These are phyloP conservation scores for Cylindroiulus punctatus DNA, from an alignment of 2,888 invertebrate species.

Conservation along the genomic window DNA sequence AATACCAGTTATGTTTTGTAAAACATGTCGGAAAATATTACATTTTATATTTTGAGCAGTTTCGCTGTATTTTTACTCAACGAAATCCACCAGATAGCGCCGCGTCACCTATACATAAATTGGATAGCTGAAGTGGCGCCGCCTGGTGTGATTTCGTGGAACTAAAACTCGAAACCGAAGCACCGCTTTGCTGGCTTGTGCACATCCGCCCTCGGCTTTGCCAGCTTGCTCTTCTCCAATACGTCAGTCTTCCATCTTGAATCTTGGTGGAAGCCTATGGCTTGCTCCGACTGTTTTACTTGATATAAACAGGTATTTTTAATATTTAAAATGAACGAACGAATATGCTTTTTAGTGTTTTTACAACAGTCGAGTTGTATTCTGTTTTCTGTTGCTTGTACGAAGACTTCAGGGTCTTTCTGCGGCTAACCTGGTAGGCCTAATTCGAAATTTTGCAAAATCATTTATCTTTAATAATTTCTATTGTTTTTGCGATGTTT, in stretches of 20 bases:
- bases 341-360: background rate
- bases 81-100: background rate
- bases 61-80: too few species aligned
- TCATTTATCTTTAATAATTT: background rate
- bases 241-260: slow-evolving; percentile 26
- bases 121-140: background rate
- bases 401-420: background rate
- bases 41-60: too few species aligned
- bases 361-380: too few species aligned
- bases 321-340: background rate
- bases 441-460: background rate
- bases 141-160: background rate
- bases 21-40: background rate
- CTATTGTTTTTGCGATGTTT: too few species aligned
- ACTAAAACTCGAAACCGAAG: background rate
- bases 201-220: background rate
- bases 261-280: background rate
- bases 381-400: background rate
- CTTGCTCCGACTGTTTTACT: background rate
- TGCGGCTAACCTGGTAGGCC: background rate
- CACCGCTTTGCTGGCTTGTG: background rate
- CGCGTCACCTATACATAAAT: too few species aligned
- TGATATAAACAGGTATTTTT: background rate
- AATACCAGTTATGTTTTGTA: background rate
- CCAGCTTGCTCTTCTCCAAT: background rate